Conservation (phyloP, 2,888 invertebrate genomes). For the Dendrolimus pini region DNA sequence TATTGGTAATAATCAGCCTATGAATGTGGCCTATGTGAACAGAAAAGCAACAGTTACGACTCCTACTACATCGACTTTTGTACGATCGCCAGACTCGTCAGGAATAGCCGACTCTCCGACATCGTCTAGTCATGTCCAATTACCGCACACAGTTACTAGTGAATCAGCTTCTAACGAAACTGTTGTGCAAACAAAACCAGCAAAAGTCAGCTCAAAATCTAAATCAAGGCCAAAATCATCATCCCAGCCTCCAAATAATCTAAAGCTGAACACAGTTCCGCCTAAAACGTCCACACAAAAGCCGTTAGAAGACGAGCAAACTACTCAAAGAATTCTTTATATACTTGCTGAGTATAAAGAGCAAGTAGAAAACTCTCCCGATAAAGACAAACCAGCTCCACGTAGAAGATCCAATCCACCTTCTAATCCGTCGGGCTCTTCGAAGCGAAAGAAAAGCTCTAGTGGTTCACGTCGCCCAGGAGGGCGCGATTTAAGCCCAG, state of each 20-base stretch:
- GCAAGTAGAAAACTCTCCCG: conserved; percentile 86
- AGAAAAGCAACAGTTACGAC: conserved; percentile 53
- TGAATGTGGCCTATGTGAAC: conserved; percentile 62
- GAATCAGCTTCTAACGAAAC: conserved; percentile 37
- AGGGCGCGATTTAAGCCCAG: conserved; percentile 76
- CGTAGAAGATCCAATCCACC: conserved; percentile 84
- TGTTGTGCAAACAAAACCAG: conserved; percentile 34
- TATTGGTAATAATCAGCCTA: conserved; percentile 47
- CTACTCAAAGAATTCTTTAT: conserved; percentile 86
- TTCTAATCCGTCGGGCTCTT: conserved; percentile 81
- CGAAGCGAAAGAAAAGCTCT: conserved; percentile 82
- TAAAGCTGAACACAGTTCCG: conserved; percentile 81
- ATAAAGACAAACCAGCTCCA: conserved; percentile 89
- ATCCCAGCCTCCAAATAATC: conserved; percentile 72
- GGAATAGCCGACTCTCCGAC: conserved; percentile 50
- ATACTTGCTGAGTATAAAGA: conserved; percentile 88
- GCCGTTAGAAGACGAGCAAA: conserved; percentile 88
- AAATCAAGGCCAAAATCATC: conserved; percentile 77
- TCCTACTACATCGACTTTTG: conserved; percentile 46
- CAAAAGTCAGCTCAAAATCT: conserved; percentile 51
- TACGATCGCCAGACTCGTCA: conserved; percentile 61
- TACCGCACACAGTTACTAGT: conserved; percentile 46
- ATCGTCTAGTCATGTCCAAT: conserved; percentile 46
- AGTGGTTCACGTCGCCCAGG: conserved; percentile 76
- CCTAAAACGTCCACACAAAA: conserved; percentile 78